These are phyloP conservation scores for Eupelmus urozonus DNA, from an alignment of 2,888 invertebrate genomes.

Conservation along the genomic window DNA sequence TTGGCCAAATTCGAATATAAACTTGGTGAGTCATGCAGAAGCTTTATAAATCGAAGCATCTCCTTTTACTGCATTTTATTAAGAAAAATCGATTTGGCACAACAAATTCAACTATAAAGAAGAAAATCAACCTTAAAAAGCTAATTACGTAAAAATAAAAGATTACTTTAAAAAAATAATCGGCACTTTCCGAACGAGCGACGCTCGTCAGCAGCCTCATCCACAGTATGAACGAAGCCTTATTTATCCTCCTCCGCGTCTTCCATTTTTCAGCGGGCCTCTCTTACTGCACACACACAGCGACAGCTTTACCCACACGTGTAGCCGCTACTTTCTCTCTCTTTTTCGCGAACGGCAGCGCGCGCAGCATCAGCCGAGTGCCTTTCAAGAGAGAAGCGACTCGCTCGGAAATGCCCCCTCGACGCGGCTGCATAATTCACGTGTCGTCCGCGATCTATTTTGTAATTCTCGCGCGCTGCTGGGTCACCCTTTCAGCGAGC, in stretches of 20 bases:
- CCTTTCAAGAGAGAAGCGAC: background rate
- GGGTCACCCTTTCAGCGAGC: slow-evolving; percentile 14
- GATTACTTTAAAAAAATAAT: too few relatives aligned
- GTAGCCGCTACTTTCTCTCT: background rate
- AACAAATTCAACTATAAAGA: too few relatives aligned
- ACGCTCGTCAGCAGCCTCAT: too few relatives aligned
- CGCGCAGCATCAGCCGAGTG: background rate
- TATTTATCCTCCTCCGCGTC: slow-evolving; percentile 1
- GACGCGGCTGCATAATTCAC: slow-evolving; percentile 23
- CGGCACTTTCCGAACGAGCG: too few relatives aligned
- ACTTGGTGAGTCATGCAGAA: too few relatives aligned
- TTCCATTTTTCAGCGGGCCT: background rate
- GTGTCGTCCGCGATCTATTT: slow-evolving; percentile 19
- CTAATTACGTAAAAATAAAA: too few relatives aligned
- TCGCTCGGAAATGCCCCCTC: background rate
- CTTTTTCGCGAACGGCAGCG: background rate
- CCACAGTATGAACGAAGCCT: background rate
- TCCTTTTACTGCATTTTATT: too few relatives aligned
- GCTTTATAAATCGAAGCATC: too few relatives aligned
- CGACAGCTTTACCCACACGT: too few relatives aligned
- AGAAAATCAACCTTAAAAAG: too few relatives aligned
- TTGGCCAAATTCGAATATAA: too few relatives aligned
- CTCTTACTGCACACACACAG: background rate
- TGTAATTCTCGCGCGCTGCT: background rate
- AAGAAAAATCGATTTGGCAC: too few relatives aligned